Percentiles rank a stretch among this genome's conserved stretches.
These are phyloP conservation scores for Drosophila nr. fundita DNA, from an alignment of 2,888 invertebrate species.

Conservation along the genomic window DNA sequence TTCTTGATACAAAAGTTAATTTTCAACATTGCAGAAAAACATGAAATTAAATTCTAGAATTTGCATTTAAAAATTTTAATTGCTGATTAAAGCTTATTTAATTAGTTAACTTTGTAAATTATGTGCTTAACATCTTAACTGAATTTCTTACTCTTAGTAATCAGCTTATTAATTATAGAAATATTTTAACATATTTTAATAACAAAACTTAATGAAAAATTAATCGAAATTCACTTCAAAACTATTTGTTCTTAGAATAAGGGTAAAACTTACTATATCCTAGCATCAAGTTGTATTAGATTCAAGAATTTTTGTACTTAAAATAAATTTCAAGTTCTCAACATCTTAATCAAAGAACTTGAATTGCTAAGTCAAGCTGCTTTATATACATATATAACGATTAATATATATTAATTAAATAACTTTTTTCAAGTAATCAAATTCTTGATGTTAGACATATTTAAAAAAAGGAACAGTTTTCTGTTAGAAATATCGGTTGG, in stretches of 20 bases:
- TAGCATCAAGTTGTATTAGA: neutral
- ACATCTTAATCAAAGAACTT: neutral
- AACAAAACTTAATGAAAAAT: neutral
- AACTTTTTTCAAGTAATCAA: neutral
- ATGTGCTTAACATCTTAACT: neutral
- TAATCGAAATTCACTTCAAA: neutral
- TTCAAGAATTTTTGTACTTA: neutral
- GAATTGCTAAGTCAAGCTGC: neutral
- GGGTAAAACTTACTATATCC: no score
- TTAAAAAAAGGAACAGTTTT: rapidly evolving
- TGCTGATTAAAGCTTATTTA: neutral
- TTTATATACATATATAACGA: no score
- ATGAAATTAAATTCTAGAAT: neutral
- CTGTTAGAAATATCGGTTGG: neutral
- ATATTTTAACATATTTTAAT: no score
- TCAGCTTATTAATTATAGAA: neutral
- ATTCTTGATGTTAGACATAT: neutral
- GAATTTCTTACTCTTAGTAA: neutral
- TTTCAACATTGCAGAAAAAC: rapidly evolving
- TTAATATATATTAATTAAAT: neutral
- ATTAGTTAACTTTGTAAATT: no score
- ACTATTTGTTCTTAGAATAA: rapidly evolving
- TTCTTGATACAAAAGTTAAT: neutral
- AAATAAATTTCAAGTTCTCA: neutral
- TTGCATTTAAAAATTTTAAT: rapidly evolving